Percentiles rank a stretch among this genome's conserved stretches.
phyloP scores from a whole-genome alignment of 2,797 vertebrate species.

The Cygnus olor region DNA sequence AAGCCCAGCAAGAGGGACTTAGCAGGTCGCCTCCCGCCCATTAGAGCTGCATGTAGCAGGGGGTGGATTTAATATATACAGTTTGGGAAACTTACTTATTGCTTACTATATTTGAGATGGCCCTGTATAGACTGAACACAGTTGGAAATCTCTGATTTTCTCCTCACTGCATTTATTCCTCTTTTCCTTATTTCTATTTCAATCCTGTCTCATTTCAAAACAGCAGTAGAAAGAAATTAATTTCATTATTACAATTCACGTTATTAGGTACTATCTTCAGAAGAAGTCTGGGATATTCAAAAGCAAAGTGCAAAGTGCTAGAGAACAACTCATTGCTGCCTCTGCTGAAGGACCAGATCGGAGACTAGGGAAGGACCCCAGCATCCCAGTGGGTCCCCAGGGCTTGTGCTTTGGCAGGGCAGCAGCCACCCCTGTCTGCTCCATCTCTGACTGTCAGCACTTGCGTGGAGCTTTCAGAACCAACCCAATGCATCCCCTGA shows the following conservation, averaged over 20 bases:
- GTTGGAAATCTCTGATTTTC: neutral
- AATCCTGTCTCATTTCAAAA: neutral
- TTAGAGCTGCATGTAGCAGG: neutral
- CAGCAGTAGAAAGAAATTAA: neutral
- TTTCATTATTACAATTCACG: neutral
- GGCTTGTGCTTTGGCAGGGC: neutral
- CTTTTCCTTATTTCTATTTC: neutral
- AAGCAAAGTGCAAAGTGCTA: neutral
- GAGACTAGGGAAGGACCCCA: neutral
- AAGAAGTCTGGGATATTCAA: neutral
- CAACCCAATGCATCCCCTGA: rapidly evolving
- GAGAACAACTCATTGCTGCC: neutral
- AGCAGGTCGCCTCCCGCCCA: neutral
- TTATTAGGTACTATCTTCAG: neutral
- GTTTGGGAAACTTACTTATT: neutral
- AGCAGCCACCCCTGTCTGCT: neutral
- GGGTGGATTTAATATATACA: neutral
- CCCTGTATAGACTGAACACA: neutral
- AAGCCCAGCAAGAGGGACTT: neutral
- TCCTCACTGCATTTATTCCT: neutral
- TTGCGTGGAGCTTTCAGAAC: neutral
- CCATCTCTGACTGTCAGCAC: neutral
- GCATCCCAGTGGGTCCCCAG: neutral
- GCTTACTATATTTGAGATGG: neutral
- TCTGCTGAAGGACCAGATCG: neutral